Evolutionary conservation across 1,140 invertebrate species (phyloP), one percentile per base, ranked within the genome.

Genomic region (Caenorhabditis briggsae): DNA sequence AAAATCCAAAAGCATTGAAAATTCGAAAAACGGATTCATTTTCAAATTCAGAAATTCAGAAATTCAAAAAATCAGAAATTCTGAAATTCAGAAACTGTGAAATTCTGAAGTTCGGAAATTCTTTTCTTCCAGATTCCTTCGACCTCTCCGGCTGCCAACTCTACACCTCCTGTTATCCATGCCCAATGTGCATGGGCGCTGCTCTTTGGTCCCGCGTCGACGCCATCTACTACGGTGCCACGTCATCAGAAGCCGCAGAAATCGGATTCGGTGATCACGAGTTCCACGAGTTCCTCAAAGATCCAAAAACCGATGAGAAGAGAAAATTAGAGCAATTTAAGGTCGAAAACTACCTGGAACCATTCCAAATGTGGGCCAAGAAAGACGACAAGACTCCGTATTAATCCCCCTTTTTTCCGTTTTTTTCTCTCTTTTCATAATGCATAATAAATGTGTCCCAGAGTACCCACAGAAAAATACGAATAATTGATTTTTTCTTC

Each of bases 121-220:
- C n/a, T n/a, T 33, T 33, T 33, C 46, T 70, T 83, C 25, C 82
- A 83, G 83, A 61, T 33, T 87, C 46, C 20, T 90, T 61, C 50
- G 87, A 91, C 48, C 82, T 91, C 20, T 83, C 65, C 23, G 91
- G 91, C 11, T 91, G 91, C 56, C 58, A 64, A 50, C 87, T 91
- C 46, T 91, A 91, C 88, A 91, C 90, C 23, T 89, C 88, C 48
- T 92, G 91, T 74, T 90, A 91, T 85, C 90, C 90, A 8, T 91
- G 90, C 85, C 90, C 90, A 64, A 91, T 91, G 90, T 91, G 91
- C 65, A 89, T 92, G 90, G 90, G 88, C 33, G 90, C 90, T 16
- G 55, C 53, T 50, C 70, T 91, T 2, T 91, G 90, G 90, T 88
- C 90, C 18, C 88, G 90, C 20, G 53, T 91, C n/a, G 86, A 90